A percentile compares a stretch with the other conserved stretches of the same genome.
These are phyloP conservation scores for Gastracanthus pulcherrimus DNA, from an alignment of 2,888 invertebrate genomes.

Conservation along the genomic window DNA sequence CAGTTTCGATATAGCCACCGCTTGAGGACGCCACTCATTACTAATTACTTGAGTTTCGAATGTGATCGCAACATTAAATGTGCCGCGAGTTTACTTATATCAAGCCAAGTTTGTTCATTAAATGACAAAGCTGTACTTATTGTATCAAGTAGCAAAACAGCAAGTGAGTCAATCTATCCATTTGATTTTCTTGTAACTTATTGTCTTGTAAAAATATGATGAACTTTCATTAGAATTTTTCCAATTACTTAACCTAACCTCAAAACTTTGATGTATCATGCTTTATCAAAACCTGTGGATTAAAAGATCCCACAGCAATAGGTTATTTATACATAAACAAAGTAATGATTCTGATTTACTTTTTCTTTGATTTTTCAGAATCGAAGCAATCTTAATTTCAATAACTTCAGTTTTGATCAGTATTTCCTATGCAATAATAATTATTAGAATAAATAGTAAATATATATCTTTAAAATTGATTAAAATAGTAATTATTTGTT, in stretches of 20 bases:
- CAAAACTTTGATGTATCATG: constrained; percentile 9
- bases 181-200: not conserved
- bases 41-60: constrained; percentile 7
- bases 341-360: not conserved
- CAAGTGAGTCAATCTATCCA: not conserved
- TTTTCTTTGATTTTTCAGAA: no score
- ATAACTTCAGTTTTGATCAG: no score
- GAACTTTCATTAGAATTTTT: not conserved
- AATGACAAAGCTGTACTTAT: not conserved
- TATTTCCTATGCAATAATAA: no score
- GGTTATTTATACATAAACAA: not conserved
- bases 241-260: constrained; percentile 16
- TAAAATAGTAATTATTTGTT: no score
- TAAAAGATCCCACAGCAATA: not conserved
- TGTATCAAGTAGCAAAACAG: not conserved
- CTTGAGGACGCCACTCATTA: constrained; percentile 18
- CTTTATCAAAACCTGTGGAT: constrained; percentile 21
- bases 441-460: no score
- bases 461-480: no score
- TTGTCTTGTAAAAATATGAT: not conserved
- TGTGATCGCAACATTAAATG: not conserved
- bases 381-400: no score
- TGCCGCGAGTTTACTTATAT: constrained; percentile 4
- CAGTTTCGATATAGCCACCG: not conserved
- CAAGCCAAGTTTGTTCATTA: not conserved